Percentiles rank a stretch among this genome's conserved stretches.
phyloP scores from a whole-genome alignment of 2,888 invertebrate species.

The Phyllotreta striolata region DNA sequence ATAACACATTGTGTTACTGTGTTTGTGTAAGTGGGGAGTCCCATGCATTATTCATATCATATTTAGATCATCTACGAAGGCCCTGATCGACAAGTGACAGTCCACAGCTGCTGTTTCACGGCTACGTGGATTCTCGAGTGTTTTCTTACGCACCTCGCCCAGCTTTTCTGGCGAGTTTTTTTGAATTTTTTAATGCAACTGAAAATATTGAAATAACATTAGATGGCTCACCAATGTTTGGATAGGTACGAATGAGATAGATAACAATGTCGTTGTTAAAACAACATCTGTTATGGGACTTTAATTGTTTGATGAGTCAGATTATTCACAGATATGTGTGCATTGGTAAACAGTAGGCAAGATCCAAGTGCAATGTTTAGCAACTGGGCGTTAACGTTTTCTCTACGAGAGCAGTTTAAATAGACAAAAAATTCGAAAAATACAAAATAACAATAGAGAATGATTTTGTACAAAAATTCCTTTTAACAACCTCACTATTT shows the following conservation, averaged over 20 bases:
- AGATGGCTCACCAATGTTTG: constrained; percentile 31
- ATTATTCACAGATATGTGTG: constrained; percentile 31
- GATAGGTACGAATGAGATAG: constrained; percentile 30
- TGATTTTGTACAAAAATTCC: constrained; percentile 1
- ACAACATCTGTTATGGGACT: constrained; percentile 32
- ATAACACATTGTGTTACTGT: constrained; percentile 54
- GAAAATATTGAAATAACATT: constrained; percentile 34
- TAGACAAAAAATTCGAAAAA: constrained; percentile 22
- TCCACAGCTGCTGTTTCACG: constrained; percentile 61
- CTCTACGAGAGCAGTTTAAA: constrained; percentile 25
- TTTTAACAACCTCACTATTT: not conserved
- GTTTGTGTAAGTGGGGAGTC: constrained; percentile 56
- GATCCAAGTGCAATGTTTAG: constrained; percentile 25
- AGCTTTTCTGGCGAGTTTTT: constrained; percentile 40
- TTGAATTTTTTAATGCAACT: constrained; percentile 36
- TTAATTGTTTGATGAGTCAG: constrained; percentile 32
- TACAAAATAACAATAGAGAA: not conserved
- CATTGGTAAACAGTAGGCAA: constrained; percentile 17
- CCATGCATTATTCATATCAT: constrained; percentile 58
- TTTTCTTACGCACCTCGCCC: constrained; percentile 51
- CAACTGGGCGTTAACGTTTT: constrained; percentile 29
- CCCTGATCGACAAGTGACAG: constrained; percentile 62
- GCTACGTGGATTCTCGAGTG: constrained; percentile 56
- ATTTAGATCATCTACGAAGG: constrained; percentile 56
- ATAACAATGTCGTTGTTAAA: constrained; percentile 33